Evolutionary conservation across 2,113 vertebrate genomes (phyloP), one percentile per base, ranked within the genome.

Genomic region (Theropithecus gelada): DNA sequence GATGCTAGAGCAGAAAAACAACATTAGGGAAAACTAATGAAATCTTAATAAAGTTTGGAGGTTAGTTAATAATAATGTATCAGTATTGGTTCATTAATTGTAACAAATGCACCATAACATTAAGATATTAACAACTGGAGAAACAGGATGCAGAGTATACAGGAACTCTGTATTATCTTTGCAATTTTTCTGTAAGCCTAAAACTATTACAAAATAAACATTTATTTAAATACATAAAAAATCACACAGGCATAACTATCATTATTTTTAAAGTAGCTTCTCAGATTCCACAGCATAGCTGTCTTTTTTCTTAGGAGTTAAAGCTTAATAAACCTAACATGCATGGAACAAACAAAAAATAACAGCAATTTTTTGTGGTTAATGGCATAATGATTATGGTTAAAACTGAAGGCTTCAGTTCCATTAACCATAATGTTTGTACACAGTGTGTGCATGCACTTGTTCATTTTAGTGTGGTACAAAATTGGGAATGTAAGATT

Each of bases 101-200:
- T 40, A 43, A 91, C 27, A 20, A 88, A 57, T 57, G 30, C 35
- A 66, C 30, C 18, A 13, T 50, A 27, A 76, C 23, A 2, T 61
- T 17, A 14, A 78, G 12, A 32, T 50, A 22, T 20, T 48, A 86
- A 50, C 7, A 70, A 35, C 10, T 32, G 6, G 52, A 43, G 35
- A 88, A 85, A 38, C 0, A 11, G 0, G 4, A 35, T 4, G 0
- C 3, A 45, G 43, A 81, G 8, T 6, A 57, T 48, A 66, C 0
- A 87, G 16, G 43, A 35, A 73, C 70, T 59, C 12, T 32, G 18
- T 14, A 27, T 32, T 22, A 43, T 43, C 52, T 84, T 79, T 23
- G 12, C 45, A 76, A 88, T 3, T 66, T 72, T 78, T 84, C 43
- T 12, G 10, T 45, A 83, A 45, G 64, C 32, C 1, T 32, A 32